These are phyloP conservation scores for Acipenser transmontanus DNA, from an alignment of 2,797 vertebrate species.

Conservation along the genomic window DNA sequence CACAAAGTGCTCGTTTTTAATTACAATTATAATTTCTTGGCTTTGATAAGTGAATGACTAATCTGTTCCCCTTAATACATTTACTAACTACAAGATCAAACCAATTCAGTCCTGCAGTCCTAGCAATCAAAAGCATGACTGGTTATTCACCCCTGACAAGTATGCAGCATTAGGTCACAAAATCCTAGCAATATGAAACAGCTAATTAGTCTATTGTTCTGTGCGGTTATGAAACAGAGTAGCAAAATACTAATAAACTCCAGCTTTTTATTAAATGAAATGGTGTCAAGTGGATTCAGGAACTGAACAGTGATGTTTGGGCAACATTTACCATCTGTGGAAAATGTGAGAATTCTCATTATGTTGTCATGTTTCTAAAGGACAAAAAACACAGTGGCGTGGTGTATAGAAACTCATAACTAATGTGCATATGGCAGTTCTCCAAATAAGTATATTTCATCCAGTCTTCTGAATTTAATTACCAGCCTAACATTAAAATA, in stretches of 20 bases:
- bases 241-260: conserved; percentile 31
- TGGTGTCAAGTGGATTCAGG: conserved; percentile 32
- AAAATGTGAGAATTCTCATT: conserved; percentile 40
- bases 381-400: conserved; percentile 61
- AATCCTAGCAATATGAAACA: conserved; percentile 40
- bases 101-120: conserved; percentile 41
- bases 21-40: conserved; percentile 53
- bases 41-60: conserved; percentile 58
- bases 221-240: conserved; percentile 33
- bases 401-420: conserved; percentile 52
- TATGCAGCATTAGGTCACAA: conserved; percentile 33
- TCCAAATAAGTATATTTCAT: conserved; percentile 64
- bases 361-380: conserved; percentile 50
- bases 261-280: conserved; percentile 19
- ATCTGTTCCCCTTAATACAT: conserved; percentile 49
- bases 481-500: conserved; percentile 24
- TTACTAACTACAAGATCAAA: conserved; percentile 46
- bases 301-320: conserved; percentile 3
- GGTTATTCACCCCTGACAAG: conserved; percentile 35
- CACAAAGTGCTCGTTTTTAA: conserved; percentile 12
- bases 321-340: conserved; percentile 27
- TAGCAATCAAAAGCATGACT: conserved; percentile 43
- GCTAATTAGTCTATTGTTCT: conserved; percentile 54
- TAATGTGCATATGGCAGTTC: conserved; percentile 60
- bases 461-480: conserved; percentile 60